phyloP scores from a whole-genome alignment of 2,797 vertebrate genomes.

The Mormyrops boulengeri region DNA sequence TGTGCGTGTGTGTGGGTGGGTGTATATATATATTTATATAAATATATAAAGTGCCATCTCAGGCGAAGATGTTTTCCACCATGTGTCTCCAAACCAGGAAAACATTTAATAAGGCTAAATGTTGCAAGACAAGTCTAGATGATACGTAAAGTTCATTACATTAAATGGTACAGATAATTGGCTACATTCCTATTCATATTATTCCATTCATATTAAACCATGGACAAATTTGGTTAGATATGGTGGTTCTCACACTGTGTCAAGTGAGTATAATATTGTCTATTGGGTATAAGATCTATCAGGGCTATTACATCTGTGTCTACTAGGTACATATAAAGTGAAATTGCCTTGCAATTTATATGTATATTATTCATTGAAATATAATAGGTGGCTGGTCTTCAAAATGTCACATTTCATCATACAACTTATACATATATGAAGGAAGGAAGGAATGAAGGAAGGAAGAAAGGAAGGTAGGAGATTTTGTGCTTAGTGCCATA shows the following conservation, averaged over 20 bases:
- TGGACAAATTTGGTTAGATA: background rate
- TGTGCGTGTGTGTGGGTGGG: background rate
- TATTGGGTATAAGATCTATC: background rate
- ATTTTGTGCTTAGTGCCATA: background rate
- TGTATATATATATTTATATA: background rate
- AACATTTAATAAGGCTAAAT: slow-evolving; percentile 8
- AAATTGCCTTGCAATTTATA: background rate
- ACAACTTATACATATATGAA: background rate
- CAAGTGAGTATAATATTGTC: slow-evolving; percentile 15
- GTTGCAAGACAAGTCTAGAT: background rate
- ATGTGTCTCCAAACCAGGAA: slow-evolving; percentile 9
- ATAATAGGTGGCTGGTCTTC: background rate
- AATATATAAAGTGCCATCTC: slow-evolving; percentile 11
- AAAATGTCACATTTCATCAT: background rate
- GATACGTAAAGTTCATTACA: slow-evolving; percentile 8
- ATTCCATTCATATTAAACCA: slow-evolving; percentile 1
- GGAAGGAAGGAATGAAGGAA: background rate
- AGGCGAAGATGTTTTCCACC: background rate
- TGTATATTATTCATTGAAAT: slow-evolving; percentile 7
- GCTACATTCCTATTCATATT: background rate
- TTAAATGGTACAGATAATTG: slow-evolving; percentile 1
- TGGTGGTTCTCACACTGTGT: background rate
- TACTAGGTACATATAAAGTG: background rate
- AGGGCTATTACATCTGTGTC: background rate
- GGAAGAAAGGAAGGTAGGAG: background rate